A percentile compares a stretch with the other conserved stretches of the same genome.
These are phyloP conservation scores for Lepidonotus clava DNA, from an alignment of 2,888 invertebrate species.

Conservation along the genomic window DNA sequence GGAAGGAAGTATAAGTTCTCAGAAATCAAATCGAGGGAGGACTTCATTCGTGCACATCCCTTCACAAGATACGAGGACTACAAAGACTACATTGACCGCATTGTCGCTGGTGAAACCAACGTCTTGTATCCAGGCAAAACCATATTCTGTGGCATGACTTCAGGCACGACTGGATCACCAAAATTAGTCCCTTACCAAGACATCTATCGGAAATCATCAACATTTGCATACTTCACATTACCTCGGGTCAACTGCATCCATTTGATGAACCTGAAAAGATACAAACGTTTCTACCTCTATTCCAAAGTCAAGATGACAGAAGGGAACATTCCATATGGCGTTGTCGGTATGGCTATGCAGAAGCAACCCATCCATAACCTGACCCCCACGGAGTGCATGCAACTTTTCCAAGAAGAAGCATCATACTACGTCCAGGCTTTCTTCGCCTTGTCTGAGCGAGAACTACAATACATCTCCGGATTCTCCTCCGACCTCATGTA, in stretches of 20 bases:
- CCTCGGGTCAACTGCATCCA: background rate
- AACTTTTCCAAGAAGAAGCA: background rate
- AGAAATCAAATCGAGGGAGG: background rate
- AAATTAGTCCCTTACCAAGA: background rate
- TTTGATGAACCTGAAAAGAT: background rate
- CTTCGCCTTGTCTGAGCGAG: background rate
- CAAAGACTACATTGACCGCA: conserved; percentile 18
- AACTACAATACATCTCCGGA: background rate
- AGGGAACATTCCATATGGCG: background rate
- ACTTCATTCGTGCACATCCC: background rate
- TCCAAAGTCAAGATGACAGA: background rate
- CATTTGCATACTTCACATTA: background rate
- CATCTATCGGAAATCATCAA: background rate
- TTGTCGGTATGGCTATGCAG: background rate
- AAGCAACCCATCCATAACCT: background rate
- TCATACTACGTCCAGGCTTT: background rate
- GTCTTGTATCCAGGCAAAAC: background rate
- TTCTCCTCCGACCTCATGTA: background rate
- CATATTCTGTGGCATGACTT: background rate
- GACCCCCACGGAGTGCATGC: background rate
- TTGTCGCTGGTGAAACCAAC: background rate
- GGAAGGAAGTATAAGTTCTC: background rate
- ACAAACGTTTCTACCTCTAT: background rate
- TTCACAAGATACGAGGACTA: conserved; percentile 20
- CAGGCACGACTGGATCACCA: conserved; percentile 15